Evolutionary conservation across 2,797 vertebrate genomes (phyloP), one percentile per base, ranked within the genome.

Genomic region (Odontamblyopus lacepedii): DNA sequence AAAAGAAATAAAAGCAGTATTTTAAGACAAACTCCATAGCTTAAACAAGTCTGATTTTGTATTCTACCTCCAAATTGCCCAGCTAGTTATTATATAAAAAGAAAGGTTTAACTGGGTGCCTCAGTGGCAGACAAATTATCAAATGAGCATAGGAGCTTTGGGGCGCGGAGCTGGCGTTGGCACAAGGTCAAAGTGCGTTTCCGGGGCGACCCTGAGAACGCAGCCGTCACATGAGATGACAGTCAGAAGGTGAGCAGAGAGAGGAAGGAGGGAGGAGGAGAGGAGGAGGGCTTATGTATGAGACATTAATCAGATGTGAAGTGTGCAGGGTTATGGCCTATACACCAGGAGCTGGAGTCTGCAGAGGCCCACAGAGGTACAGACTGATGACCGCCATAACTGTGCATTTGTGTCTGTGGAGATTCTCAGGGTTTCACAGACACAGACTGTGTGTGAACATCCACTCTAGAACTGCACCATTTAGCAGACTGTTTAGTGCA

Each of bases 221-320:
- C 67, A 3, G 73, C 83, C 69, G 79, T 92, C 90, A 91, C 83
- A 77, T 91, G 76, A 70, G 75, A 90, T 89, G 81, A 91, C 78
- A 81, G 70, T 88, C 78, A 85, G 63, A 81, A 63, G 62, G 71
- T 70, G 23, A 80, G 75, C 41, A 63, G 65, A 81, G 76, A 76
- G 70, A 59, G 78, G 75, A 65, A 76, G 70, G 61, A 80, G 75
- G 67, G 79, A 23, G 23, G 77, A 75, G 68, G 59, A 80, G 75
- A 73, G 70, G 75, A 61, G 70, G 60, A 11, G 44, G 32, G 69
- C 77, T 74, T 71, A 74, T 13, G 11, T 75, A 82, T 74, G 75
- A 81, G 80, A 85, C 82, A 79, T 85, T 87, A 81, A 85, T 84
- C 84, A 85, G 76, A 68, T 63, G 69, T 90, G 88, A 90, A 70